A percentile compares a stretch with the other conserved stretches of the same genome.
phyloP scores from a whole-genome alignment of 2,113 vertebrate species.

The Lathamus discolor region DNA sequence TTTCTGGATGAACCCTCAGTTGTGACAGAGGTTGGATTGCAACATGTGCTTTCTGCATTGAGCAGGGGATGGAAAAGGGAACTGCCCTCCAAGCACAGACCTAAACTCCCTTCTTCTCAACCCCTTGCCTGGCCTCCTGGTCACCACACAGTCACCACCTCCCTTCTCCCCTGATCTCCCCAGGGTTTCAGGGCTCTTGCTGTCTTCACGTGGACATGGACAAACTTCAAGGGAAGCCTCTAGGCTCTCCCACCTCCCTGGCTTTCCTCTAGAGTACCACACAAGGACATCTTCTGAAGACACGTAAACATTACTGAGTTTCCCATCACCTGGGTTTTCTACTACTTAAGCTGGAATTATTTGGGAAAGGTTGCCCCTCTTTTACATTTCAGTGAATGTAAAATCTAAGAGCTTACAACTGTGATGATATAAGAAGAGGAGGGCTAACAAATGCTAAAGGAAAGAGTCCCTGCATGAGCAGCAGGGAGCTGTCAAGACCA shows the following conservation, averaged over 20 bases:
- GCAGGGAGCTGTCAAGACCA: not conserved
- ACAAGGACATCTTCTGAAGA: not conserved
- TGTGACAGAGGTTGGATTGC: not conserved
- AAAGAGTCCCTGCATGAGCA: not conserved
- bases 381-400: not conserved
- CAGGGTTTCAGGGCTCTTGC: not conserved
- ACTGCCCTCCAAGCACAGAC: not conserved
- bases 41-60: not conserved
- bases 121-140: rapidly evolving
- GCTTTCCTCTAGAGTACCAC: not conserved
- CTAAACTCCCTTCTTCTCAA: not conserved
- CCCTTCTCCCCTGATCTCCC: not conserved
- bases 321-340: not conserved
- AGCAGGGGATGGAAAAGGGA: not conserved
- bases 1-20: not conserved
- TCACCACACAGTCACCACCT: not conserved
- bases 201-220: not conserved
- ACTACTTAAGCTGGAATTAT: not conserved
- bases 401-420: not conserved
- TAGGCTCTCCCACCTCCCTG: not conserved
- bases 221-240: not conserved
- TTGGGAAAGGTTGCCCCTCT: not conserved
- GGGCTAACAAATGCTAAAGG: not conserved
- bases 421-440: not conserved
- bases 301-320: not conserved